These are phyloP conservation scores for Rhagoletis zephyria DNA, from an alignment of 1,140 invertebrate species.

Conservation along the genomic window DNA sequence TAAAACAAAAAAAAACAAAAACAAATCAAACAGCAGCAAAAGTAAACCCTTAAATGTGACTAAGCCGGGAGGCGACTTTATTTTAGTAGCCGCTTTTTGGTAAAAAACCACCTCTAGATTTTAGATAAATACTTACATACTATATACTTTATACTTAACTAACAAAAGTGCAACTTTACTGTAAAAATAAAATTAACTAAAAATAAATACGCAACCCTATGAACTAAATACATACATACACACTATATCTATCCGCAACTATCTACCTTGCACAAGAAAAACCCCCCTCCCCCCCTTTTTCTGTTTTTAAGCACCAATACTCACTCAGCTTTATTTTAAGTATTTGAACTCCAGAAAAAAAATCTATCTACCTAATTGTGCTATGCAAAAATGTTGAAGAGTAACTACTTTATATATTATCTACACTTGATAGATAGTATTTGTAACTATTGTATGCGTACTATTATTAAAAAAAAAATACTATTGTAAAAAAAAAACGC, in stretches of 20 bases:
- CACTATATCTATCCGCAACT: background rate
- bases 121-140: conserved; percentile 17
- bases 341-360: background rate
- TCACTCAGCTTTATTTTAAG: conserved; percentile 25
- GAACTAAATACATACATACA: background rate
- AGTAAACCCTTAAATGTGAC: conserved; percentile 1
- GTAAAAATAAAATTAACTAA: conserved; percentile 10
- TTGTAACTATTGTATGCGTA: conserved; percentile 40
- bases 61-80: conserved; percentile 15
- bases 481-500: background rate
- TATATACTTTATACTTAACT: conserved; percentile 46
- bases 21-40: background rate
- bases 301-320: background rate
- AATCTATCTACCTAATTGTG: background rate
- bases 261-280: background rate
- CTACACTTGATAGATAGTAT: background rate
- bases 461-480: background rate
- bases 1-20: background rate
- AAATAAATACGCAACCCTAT: background rate
- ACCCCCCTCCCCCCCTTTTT: background rate
- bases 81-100: conserved; percentile 47
- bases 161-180: conserved; percentile 47
- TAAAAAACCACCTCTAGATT: conserved; percentile 45
- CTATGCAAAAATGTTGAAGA: background rate
- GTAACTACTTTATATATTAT: conserved; percentile 41